These are phyloP conservation scores for Piliocolobus tephrosceles DNA, from an alignment of 2,113 vertebrate species.

Conservation along the genomic window DNA sequence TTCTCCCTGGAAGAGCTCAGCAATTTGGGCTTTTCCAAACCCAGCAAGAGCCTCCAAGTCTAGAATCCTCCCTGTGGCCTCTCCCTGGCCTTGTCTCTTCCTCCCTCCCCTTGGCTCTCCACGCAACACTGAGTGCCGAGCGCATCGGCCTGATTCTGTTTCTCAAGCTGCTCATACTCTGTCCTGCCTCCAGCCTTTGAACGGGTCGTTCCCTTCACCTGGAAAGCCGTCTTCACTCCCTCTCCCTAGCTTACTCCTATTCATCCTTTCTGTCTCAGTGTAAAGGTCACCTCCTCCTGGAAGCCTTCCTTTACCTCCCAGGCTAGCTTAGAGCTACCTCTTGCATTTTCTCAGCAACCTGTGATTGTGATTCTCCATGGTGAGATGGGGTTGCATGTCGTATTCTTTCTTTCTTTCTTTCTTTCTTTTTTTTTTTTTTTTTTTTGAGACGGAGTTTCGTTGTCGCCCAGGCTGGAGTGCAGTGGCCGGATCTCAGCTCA, in stretches of 20 bases:
- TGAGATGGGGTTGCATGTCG: background rate
- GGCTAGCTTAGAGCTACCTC: background rate
- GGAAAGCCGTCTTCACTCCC: background rate
- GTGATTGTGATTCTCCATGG: background rate
- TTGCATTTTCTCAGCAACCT: background rate
- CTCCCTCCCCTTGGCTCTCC: background rate
- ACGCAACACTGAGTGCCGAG: background rate
- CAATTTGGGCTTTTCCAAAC: background rate
- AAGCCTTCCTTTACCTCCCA: background rate
- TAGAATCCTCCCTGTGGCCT: background rate
- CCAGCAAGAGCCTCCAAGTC: conserved; percentile 45
- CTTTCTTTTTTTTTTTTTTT: too few relatives aligned
- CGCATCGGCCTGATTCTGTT: background rate
- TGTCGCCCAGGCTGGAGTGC: too few relatives aligned
- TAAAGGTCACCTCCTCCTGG: conserved; percentile 39
- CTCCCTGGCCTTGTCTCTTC: background rate
- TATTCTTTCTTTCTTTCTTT: background rate
- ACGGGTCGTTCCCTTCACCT: background rate
- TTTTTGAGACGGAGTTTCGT: too few relatives aligned
- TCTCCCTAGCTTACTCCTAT: background rate
- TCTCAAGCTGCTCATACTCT: background rate
- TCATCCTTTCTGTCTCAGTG: background rate
- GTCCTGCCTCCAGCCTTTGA: background rate
- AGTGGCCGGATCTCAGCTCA: accelerated
- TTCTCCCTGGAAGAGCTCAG: conserved; percentile 42